phyloP scores from a whole-genome alignment of 2,888 invertebrate genomes.

The Nemurella pictetii region DNA sequence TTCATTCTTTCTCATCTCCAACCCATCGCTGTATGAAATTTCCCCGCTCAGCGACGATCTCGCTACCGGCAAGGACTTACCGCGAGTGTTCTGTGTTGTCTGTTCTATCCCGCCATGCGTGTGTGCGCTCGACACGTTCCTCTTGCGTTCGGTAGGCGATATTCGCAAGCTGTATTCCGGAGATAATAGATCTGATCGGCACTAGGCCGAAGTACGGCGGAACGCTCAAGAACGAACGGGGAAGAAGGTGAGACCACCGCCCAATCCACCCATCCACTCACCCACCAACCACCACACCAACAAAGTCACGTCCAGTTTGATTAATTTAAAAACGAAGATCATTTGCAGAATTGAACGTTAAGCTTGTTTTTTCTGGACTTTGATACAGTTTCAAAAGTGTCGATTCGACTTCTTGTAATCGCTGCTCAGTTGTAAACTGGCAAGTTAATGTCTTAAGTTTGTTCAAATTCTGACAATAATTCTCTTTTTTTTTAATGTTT shows the following conservation, averaged over 20 bases:
- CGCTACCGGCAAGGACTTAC: slow-evolving; percentile 1
- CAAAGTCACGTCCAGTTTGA: too few relatives aligned
- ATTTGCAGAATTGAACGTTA: too few relatives aligned
- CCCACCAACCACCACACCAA: slow-evolving; percentile 16
- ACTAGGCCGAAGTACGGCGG: slow-evolving; percentile 99
- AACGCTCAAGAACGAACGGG: slow-evolving; percentile 99
- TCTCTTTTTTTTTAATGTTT: too few relatives aligned
- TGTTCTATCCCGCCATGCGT: slow-evolving; percentile 49
- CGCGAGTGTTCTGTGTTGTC: slow-evolving; percentile 42
- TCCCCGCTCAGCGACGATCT: not conserved
- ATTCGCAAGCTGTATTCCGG: slow-evolving; percentile 99
- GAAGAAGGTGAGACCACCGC: slow-evolving; percentile 93
- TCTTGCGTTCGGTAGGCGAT: slow-evolving; percentile 78
- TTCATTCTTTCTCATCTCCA: too few relatives aligned
- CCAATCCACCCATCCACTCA: too few relatives aligned
- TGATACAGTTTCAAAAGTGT: too few relatives aligned
- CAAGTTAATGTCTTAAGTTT: too few relatives aligned
- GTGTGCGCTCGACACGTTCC: slow-evolving; percentile 50
- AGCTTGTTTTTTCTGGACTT: too few relatives aligned
- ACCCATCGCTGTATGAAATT: not conserved
- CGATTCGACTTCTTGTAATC: too few relatives aligned
- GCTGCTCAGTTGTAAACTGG: too few relatives aligned
- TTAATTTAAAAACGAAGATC: too few relatives aligned
- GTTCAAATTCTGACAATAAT: too few relatives aligned
- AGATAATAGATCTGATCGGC: slow-evolving; percentile 99